These are phyloP conservation scores for Xiphophorus maculatus DNA, from an alignment of 2,113 vertebrate species.

Conservation along the genomic window DNA sequence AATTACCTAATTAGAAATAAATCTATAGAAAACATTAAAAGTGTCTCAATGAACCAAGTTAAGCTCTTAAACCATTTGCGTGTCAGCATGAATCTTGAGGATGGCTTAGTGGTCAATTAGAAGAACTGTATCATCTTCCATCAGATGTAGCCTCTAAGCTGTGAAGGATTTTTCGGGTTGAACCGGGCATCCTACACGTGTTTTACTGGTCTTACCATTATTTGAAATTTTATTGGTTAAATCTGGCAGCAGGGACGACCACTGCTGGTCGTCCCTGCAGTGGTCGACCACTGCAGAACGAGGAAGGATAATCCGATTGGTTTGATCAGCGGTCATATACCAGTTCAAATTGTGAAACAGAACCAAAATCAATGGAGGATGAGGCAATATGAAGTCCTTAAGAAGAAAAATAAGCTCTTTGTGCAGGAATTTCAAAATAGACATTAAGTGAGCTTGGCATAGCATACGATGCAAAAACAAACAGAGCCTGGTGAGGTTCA, in stretches of 20 bases:
- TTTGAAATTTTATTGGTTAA: not conserved
- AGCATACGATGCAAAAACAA: too few relatives aligned
- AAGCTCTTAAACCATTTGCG: not conserved
- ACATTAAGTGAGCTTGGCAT: too few relatives aligned
- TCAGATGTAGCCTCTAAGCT: not conserved
- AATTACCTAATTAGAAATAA: not conserved
- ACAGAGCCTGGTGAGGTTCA: too few relatives aligned
- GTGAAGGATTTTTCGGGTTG: slow-evolving; percentile 1
- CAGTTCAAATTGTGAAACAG: not conserved
- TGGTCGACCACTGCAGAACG: too few relatives aligned
- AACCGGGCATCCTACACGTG: not conserved
- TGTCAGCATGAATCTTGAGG: not conserved
- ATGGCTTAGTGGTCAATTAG: not conserved
- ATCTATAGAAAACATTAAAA: not conserved
- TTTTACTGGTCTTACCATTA: not conserved
- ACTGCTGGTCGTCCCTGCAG: too few relatives aligned
- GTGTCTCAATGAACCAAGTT: not conserved
- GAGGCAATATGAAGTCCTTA: too few relatives aligned
- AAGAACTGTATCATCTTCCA: not conserved
- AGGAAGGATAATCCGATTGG: not conserved
- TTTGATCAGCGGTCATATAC: not conserved
- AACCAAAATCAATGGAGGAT: not conserved
- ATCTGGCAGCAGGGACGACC: not conserved
- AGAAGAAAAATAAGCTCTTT: not conserved
- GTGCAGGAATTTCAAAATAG: too few relatives aligned